These are phyloP conservation scores for Carposina sasakii DNA, from an alignment of 1,140 invertebrate genomes.

Conservation along the genomic window DNA sequence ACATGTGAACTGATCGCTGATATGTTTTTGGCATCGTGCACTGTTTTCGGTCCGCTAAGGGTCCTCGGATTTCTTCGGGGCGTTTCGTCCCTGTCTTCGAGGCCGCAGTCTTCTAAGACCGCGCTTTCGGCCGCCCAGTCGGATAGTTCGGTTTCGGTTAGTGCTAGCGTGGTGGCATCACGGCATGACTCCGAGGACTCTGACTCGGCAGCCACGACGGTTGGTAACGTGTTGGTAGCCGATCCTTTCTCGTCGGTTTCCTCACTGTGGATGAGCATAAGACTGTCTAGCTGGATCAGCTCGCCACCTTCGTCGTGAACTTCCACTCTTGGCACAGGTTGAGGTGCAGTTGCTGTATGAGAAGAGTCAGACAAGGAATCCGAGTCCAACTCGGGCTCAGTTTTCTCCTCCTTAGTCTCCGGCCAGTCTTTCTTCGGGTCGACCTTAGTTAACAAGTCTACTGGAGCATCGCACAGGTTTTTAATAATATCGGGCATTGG, in stretches of 20 bases:
- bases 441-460: constrained; percentile 51
- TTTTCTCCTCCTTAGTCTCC: constrained; percentile 31
- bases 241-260: constrained; percentile 47
- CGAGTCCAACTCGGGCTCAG: constrained; percentile 72
- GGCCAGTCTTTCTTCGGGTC: constrained; percentile 45
- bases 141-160: constrained; percentile 88
- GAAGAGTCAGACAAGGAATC: constrained; percentile 75
- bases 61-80: constrained; percentile 45
- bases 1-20: constrained; percentile 47
- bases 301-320: constrained; percentile 79
- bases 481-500: constrained; percentile 63
- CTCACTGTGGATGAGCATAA: constrained; percentile 61
- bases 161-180: constrained; percentile 77
- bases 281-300: constrained; percentile 75
- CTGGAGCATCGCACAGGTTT: constrained; percentile 50
- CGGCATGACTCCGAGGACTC: constrained; percentile 73
- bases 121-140: constrained; percentile 88
- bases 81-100: constrained; percentile 47
- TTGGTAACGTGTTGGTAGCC: constrained; percentile 41
- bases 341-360: constrained; percentile 42
- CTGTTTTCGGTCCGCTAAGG: constrained; percentile 48
- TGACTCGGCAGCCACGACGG: constrained; percentile 40
- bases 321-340: constrained; percentile 75
- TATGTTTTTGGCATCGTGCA: constrained; percentile 59
- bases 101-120: constrained; percentile 80